phyloP scores from a whole-genome alignment of 2,888 invertebrate species.

The Napeogenes sylphis region DNA sequence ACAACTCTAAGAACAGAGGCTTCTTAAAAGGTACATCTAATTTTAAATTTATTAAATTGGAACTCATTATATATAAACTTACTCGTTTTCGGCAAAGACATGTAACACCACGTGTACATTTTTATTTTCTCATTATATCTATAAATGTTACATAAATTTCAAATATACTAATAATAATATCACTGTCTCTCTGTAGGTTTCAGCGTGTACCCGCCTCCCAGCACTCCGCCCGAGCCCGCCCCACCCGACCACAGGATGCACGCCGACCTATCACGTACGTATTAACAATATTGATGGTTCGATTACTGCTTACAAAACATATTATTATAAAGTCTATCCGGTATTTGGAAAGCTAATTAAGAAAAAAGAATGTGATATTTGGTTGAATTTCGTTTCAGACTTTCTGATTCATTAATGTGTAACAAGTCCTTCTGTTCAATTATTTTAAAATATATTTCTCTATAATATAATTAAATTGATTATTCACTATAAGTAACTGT shows the following conservation, averaged over 20 bases:
- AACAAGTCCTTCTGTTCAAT: no score
- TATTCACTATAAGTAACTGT: background rate
- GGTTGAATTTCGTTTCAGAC: no score
- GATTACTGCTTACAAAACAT: background rate
- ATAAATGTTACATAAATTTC: background rate
- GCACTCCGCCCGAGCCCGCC: slow-evolving; percentile 90
- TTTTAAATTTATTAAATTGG: background rate
- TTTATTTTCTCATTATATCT: background rate
- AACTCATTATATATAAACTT: no score
- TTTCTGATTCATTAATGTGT: no score
- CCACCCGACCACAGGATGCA: slow-evolving; percentile 87
- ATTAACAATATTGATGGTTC: background rate
- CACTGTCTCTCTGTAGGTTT: slow-evolving; percentile 74
- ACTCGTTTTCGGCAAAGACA: no score
- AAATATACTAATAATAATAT: background rate
- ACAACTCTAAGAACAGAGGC: slow-evolving; percentile 71
- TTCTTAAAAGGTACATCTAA: slow-evolving; percentile 62
- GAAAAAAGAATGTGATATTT: no score
- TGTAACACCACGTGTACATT: no score
- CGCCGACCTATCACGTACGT: slow-evolving; percentile 71
- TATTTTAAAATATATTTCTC: no score
- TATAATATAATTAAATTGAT: background rate
- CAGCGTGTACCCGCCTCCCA: slow-evolving; percentile 89
- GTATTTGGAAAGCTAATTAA: no score
- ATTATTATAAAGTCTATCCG: background rate